Evolutionary conservation across 2,888 invertebrate genomes (phyloP), one percentile per base, ranked within the genome.

Genomic region (Dioctria linearis): DNA sequence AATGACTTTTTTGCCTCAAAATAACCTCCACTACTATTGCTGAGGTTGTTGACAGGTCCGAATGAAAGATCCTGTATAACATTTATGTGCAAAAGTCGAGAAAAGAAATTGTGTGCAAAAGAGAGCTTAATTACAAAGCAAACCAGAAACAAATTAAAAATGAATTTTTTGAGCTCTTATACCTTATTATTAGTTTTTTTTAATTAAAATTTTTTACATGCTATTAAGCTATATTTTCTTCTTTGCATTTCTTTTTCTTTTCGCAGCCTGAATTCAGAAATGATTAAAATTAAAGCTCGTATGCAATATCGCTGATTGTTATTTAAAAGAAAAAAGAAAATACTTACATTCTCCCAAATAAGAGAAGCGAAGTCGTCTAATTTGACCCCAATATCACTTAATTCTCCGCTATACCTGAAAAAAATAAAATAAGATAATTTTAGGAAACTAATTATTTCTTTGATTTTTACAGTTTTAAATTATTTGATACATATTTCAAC

Each of bases 281-380:
- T 11, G 4, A 54, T 11, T 54, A 11, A 11, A 54, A n/a, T 4
- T 54, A 54, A 54, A n/a, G 63, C 8, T 51, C 8, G n/a, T 11
- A 51, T 11, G n/a, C n/a, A 3, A n/a, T 51, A n/a, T 3, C 8
- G n/a, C 4, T 51, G 3, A 11, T 8, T 1, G 25, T 2, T 25
- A 25, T 25, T 25, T 25, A 25, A 25, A 25, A 25, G 25, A 25
- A 25, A 39, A 73, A 5, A 11, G 39, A 51, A 73, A 39, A 37
- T 25, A 93, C 95, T 94, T 90, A 96, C 96, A 88, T 94, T 95
- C 86, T 97, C 97, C 98, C 98, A 99, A 84, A 98, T 90, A 83
- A 93, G 90, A 85, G 94, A 94, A 3, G 98, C 98, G 82, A 95
- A 89, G 83, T 96, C 94, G 87, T 99, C 99, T 86, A 99, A 94